phyloP scores from a whole-genome alignment of 2,113 vertebrate species.

The Athene noctua region DNA sequence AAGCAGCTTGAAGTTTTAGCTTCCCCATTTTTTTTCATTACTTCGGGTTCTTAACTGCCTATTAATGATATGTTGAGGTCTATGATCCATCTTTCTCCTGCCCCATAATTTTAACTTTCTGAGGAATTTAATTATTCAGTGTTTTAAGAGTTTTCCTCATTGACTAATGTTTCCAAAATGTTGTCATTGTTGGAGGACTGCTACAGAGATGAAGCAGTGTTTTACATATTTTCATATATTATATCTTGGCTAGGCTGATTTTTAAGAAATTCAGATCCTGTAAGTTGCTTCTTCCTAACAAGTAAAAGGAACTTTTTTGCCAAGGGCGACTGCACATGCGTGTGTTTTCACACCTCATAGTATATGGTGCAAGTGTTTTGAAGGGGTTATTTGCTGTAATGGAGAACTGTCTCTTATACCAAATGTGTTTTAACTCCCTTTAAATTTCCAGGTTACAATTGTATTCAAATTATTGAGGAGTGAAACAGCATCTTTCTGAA shows the following conservation, averaged over 20 bases:
- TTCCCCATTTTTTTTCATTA: background rate
- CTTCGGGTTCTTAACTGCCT: background rate
- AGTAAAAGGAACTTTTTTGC: background rate
- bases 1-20: background rate
- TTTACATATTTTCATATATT: background rate
- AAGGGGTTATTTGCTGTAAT: background rate
- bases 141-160: background rate
- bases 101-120: background rate
- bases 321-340: rapidly evolving
- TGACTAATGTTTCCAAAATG: background rate
- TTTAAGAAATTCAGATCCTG: background rate
- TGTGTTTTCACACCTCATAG: background rate
- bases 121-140: background rate
- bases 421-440: background rate
- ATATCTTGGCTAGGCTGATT: background rate
- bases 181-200: background rate
- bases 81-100: background rate
- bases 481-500: background rate
- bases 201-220: background rate
- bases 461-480: background rate
- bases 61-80: background rate
- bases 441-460: background rate
- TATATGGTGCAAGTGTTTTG: background rate
- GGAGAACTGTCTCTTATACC: background rate
- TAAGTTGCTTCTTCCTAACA: background rate